These are phyloP conservation scores for Schizaphis graminum DNA, from an alignment of 2,888 invertebrate genomes.

Conservation along the genomic window DNA sequence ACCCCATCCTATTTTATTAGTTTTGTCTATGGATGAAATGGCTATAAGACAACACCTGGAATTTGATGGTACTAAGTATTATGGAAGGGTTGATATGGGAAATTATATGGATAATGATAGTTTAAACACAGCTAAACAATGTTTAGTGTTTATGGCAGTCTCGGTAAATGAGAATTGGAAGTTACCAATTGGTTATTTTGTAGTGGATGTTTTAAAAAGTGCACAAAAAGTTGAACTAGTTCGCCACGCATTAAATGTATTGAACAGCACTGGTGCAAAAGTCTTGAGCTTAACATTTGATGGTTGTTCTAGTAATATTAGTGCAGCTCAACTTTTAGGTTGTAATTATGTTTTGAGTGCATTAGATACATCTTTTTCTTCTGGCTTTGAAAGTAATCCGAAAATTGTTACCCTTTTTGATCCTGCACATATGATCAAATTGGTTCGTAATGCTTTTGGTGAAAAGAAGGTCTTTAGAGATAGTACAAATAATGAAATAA, in stretches of 20 bases:
- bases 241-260: background rate
- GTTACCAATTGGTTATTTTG: background rate
- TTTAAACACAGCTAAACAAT: background rate
- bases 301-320: background rate
- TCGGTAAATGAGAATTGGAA: background rate
- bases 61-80: conserved; percentile 25
- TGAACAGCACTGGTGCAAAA: background rate
- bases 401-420: background rate
- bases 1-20: background rate
- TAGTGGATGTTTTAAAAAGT: background rate
- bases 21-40: conserved; percentile 5
- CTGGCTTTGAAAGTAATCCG: background rate
- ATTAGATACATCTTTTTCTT: background rate
- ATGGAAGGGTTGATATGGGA: background rate
- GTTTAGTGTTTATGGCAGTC: background rate
- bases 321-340: background rate
- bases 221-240: background rate
- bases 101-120: background rate
- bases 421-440: background rate
- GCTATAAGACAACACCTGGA: background rate
- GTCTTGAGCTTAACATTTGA: background rate
- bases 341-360: background rate
- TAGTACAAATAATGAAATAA: too few species aligned
- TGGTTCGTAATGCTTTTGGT: too few species aligned
- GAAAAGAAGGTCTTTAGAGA: too few species aligned